Conservation (phyloP, 2,888 invertebrate species). For the Nomada flava region DNA sequence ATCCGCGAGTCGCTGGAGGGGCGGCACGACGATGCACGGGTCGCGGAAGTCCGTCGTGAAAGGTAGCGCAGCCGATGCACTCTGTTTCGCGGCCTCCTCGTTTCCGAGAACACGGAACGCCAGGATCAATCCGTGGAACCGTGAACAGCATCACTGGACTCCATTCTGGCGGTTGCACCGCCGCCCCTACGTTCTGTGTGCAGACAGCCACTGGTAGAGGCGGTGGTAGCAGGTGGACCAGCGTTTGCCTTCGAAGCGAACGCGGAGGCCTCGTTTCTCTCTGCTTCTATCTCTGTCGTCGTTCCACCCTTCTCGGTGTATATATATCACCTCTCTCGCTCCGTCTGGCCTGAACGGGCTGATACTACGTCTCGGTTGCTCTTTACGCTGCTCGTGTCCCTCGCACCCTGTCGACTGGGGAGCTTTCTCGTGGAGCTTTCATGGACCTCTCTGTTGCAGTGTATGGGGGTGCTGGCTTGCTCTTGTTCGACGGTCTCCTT, state of each 20-base stretch:
- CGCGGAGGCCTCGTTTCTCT: slow-evolving; percentile 48
- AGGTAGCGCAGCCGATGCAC: neutral
- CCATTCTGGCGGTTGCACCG: slow-evolving; percentile 43
- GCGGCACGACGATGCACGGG: neutral
- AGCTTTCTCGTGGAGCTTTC: neutral
- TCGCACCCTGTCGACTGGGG: neutral
- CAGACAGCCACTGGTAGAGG: slow-evolving; percentile 47
- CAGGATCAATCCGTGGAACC: slow-evolving; percentile 55
- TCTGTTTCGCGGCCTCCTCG: neutral
- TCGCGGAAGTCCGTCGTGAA: slow-evolving; percentile 17
- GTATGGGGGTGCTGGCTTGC: too few species aligned
- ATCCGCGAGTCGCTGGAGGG: neutral
- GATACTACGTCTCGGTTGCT: neutral
- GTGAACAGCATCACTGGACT: slow-evolving; percentile 66
- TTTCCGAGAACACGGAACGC: slow-evolving; percentile 15
- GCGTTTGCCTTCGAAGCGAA: slow-evolving; percentile 47
- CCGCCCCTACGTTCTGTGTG: slow-evolving; percentile 50
- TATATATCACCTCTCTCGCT: neutral
- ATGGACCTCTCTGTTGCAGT: neutral
- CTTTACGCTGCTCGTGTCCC: neutral
- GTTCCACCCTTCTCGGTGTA: neutral
- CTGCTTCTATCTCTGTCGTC: neutral
- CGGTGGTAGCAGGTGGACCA: slow-evolving; percentile 55
- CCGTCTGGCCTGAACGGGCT: neutral
- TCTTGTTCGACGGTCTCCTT: too few species aligned